phyloP scores from a whole-genome alignment of 2,797 vertebrate species.

The Hypotaenidia okinawae region DNA sequence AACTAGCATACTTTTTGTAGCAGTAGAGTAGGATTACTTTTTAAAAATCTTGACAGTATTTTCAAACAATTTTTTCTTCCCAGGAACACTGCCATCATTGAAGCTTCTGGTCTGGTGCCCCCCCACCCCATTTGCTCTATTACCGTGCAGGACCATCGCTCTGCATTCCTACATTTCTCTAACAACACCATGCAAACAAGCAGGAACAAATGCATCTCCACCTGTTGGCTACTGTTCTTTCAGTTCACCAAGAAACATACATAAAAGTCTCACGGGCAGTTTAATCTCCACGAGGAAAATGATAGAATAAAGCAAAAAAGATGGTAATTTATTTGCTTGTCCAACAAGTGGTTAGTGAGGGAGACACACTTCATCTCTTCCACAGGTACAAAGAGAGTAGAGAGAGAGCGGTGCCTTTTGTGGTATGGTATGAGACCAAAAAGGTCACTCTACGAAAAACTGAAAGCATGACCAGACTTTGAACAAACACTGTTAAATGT shows the following conservation, averaged over 20 bases:
- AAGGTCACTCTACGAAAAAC: background rate
- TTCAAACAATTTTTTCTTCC: background rate
- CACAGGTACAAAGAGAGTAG: background rate
- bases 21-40: background rate
- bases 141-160: background rate
- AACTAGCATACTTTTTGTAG: background rate
- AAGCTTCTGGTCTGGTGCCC: background rate
- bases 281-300: background rate
- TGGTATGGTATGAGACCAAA: background rate
- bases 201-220: rapidly evolving
- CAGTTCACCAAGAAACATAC: background rate
- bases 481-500: background rate
- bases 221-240: background rate
- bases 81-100: background rate
- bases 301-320: background rate
- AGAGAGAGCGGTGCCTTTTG: background rate
- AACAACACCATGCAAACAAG: background rate
- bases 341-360: background rate
- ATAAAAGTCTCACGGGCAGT: rapidly evolving
- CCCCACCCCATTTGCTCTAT: background rate
- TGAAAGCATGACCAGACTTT: background rate
- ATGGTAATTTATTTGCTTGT: background rate
- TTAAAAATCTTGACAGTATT: too few species aligned
- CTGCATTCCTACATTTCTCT: background rate
- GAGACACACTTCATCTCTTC: background rate